phyloP scores from a whole-genome alignment of 2,797 vertebrate genomes.

The Thunnus albacares region DNA sequence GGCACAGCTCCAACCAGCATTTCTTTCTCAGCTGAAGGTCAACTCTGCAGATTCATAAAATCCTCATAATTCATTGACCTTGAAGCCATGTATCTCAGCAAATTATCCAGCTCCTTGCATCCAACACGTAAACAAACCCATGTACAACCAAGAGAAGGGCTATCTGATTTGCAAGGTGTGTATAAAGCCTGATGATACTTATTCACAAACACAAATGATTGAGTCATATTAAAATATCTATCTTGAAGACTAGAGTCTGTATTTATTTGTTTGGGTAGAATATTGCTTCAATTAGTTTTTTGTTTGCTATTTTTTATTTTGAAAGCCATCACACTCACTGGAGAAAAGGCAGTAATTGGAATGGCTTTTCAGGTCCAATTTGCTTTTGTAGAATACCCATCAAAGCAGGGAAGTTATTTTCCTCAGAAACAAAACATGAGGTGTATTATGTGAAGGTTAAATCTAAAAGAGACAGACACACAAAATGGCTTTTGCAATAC shows the following conservation, averaged over 20 bases:
- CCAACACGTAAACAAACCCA: conserved; percentile 47
- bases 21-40: conserved; percentile 57
- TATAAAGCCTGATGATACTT: conserved; percentile 21
- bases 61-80: conserved; percentile 43
- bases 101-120: conserved; percentile 31
- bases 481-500: not conserved
- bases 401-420: conserved; percentile 18
- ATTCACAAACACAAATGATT: conserved; percentile 15
- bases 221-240: conserved; percentile 21
- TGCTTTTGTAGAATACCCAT: conserved; percentile 28
- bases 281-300: conserved; percentile 26
- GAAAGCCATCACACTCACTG: conserved; percentile 14
- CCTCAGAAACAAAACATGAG: not conserved
- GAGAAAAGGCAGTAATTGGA: conserved; percentile 34
- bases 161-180: conserved; percentile 1
- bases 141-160: not conserved
- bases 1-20: conserved; percentile 42
- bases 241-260: conserved; percentile 13
- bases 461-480: not conserved
- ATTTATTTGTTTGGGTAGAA: conserved; percentile 23
- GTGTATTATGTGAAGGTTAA: conserved; percentile 3
- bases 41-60: conserved; percentile 56
- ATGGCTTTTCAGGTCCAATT: conserved; percentile 41
- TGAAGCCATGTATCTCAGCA: conserved; percentile 37
- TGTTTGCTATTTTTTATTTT: conserved; percentile 17